These are phyloP conservation scores for Pseudococcus viburni DNA, from an alignment of 2,888 invertebrate genomes.

Conservation along the genomic window DNA sequence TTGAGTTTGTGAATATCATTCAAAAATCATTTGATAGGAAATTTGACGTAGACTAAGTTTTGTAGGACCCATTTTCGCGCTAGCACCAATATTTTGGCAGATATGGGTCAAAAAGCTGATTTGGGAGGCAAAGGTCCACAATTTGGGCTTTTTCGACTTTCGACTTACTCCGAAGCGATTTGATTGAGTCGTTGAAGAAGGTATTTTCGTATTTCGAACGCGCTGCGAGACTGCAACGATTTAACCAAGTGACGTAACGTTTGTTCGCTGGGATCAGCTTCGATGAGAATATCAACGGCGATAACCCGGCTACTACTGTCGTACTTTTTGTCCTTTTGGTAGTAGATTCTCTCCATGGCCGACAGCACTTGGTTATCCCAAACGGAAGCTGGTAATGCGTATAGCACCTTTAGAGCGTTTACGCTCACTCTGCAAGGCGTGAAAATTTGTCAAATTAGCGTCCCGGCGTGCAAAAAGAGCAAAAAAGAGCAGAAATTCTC, in stretches of 20 bases:
- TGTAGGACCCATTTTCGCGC: too few relatives aligned
- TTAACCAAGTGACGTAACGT: conserved; percentile 74
- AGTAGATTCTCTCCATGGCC: conserved; percentile 75
- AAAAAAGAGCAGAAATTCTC: too few relatives aligned
- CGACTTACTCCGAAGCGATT: conserved; percentile 71
- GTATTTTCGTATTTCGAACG: conserved; percentile 79
- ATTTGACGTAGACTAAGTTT: too few relatives aligned
- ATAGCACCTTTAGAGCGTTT: conserved; percentile 80
- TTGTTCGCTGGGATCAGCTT: conserved; percentile 75
- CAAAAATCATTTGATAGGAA: too few relatives aligned
- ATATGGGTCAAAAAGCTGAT: too few relatives aligned
- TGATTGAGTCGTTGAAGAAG: conserved; percentile 77
- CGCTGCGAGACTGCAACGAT: conserved; percentile 73
- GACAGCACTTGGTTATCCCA: conserved; percentile 72
- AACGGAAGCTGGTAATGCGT: conserved; percentile 73
- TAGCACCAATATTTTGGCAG: too few relatives aligned
- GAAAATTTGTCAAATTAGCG: neutral
- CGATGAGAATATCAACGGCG: conserved; percentile 80
- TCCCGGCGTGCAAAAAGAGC: too few relatives aligned
- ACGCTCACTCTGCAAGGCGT: conserved; percentile 73
- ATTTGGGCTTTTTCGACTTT: too few relatives aligned
- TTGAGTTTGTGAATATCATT: too few relatives aligned
- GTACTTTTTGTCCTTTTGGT: conserved; percentile 75
- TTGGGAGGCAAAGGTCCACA: too few relatives aligned
- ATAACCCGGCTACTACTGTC: conserved; percentile 81